Base-by-base conservation (phyloP, 2,113 vertebrate genomes). In the Pelodiscus sinensis region DNA sequence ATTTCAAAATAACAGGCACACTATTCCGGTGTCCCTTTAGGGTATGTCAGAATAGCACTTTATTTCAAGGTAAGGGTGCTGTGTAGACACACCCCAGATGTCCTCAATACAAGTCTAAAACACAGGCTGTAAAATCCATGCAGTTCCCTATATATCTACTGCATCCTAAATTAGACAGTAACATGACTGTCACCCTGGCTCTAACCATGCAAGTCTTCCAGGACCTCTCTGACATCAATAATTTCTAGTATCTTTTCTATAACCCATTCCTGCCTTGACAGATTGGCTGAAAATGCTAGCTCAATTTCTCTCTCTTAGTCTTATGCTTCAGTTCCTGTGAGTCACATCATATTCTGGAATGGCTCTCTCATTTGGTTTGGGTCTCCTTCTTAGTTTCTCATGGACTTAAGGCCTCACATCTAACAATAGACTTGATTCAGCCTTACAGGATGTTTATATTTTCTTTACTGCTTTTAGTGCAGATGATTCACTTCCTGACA, bases 241-340 rank as follows among this genome's bases (percentile, higher is more conserved):
- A 90, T 91, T 5, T 73, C 84, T 65, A 91, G 81, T 10, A 82
- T 92, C 90, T 86, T 79, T 89, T 2, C 35, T 88, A 93, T 95
- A 94, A 95, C 84, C 95, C 96, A 95, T 24, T 88, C 56, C 86
- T 91, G 91, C 95, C 91, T 93, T 91, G 89, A 88, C 89, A 93
- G 82, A 24, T 38, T 54, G 90, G 86, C 25, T 92, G 65, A 65
- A 85, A 50, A 78, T 81, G 93, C 38, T 73, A 91, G 80, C 84
- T 92, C 77, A 8, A 73, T 95, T 93, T 96, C 89, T 86, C 55
- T 88, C 87, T 92, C 92, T 93, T 0, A 0, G 90, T 87, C 51
- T 86, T 81, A 62, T 65, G 79, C 24, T 1, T 27, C 62, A 91
- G 88, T 81, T 95, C 91, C 94, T 91, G 84, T 96, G 96, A 96